Evolutionary conservation across 1,140 invertebrate species (phyloP).

Genomic region (Lutraria rhynchaena): DNA sequence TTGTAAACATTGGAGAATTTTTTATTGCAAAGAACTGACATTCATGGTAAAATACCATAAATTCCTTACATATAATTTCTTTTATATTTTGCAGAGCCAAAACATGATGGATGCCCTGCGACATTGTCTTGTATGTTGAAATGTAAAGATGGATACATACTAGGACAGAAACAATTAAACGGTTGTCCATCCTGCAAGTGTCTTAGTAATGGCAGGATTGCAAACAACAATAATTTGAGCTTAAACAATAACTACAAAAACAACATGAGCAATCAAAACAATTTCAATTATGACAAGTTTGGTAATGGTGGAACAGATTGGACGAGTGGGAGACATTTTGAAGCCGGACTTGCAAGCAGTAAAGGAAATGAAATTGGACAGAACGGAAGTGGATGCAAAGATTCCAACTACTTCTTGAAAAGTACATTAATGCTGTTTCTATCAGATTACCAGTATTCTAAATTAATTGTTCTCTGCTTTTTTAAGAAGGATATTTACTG

Average conservation of each 20-base stretch:
- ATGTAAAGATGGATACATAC: constrained; percentile 40
- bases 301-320: not conserved
- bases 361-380: not conserved
- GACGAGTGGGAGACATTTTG: not conserved
- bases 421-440: no score
- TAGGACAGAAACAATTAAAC: constrained; percentile 9
- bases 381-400: not conserved
- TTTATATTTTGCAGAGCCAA: no score
- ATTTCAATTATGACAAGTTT: not conserved
- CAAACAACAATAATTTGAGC: not conserved
- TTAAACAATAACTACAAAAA: not conserved
- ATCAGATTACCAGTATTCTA: no score
- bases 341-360: not conserved
- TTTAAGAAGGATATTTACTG: no score
- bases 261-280: constrained; percentile 14
- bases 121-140: constrained; percentile 46
- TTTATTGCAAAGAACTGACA: no score
- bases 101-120: not conserved
- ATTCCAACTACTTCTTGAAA: no score
- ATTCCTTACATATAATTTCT: no score
- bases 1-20: no score
- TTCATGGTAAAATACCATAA: no score
- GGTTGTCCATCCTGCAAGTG: constrained; percentile 46
- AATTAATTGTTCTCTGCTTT: no score
- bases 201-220: not conserved